Percentiles rank a stretch among this genome's conserved stretches.
Evolutionary conservation across 2,888 invertebrate species (phyloP).

Genomic region (Orthosia incerta): DNA sequence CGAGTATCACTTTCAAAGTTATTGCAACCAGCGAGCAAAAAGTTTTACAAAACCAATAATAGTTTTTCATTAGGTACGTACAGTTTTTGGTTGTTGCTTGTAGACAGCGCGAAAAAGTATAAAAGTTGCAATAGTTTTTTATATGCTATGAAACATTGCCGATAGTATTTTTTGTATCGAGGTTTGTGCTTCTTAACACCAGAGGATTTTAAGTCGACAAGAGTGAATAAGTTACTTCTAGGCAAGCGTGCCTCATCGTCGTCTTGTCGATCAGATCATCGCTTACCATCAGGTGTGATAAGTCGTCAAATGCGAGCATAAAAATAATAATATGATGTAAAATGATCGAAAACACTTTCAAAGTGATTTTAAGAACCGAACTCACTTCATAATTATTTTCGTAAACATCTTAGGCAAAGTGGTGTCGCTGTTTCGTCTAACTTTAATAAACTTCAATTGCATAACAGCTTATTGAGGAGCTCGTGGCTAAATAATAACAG

Average conservation of each 20-base stretch:
- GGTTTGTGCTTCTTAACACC: background rate
- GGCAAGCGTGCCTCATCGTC: background rate
- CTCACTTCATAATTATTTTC: no score
- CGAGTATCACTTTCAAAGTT: conserved; percentile 66
- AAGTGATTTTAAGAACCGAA: no score
- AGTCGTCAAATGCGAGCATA: no score
- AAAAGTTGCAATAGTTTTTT: conserved; percentile 16
- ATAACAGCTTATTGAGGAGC: conserved; percentile 1
- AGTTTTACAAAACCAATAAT: conserved; percentile 60
- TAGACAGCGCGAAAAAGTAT: background rate
- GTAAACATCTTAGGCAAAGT: no score
- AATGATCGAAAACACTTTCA: no score
- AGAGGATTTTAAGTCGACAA: background rate
- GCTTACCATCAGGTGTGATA: no score
- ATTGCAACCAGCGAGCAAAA: conserved; percentile 62
- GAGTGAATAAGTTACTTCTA: background rate
- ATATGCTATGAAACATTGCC: background rate
- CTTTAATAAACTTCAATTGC: background rate
- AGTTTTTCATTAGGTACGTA: conserved; percentile 49
- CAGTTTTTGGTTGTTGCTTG: conserved; percentile 31
- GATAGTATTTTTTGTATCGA: background rate
- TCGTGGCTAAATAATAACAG: no score
- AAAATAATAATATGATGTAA: no score
- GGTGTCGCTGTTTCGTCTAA: no score
- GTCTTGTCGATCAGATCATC: no score